Base-by-base conservation (phyloP, 2,888 invertebrate genomes). In the Axea sp. region DNA sequence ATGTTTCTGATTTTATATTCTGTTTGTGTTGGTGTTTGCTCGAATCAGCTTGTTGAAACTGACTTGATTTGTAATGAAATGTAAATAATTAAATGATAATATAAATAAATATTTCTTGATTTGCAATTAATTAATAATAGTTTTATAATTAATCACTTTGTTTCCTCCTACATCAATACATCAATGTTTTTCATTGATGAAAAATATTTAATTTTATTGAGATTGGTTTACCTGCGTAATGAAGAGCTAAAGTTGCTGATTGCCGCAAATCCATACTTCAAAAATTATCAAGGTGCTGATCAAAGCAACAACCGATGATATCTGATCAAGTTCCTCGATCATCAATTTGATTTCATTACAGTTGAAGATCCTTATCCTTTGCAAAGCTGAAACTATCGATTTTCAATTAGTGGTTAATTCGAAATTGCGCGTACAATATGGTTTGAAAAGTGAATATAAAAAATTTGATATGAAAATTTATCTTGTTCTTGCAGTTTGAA, bases 251-350 rank as follows among this genome's bases (percentile, higher is more conserved):
- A 33, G 12, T 26, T 30, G 28, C 26, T 30, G 53, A 55, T 43
- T 26, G 33, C n/a, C 35, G 22, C 8, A 15, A 45, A 45, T 47
- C 24, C 37, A 55, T 45, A 39, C 41, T 57, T 49, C 47, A 47
- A 37, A 39, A 39, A 67, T 57, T 57, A 57, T 57, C 65, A 41
- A 47, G 12, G 15, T 17, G 3, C 41, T 45, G 67, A 67, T 67
- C 67, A 67, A 67, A 67, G 59, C 68, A 68, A 60, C 68, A 45
- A 51, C 28, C 26, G 41, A 49, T 67, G 33, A 59, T 69, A 69
- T 60, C 53, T 30, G 60, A 60, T 69, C 57, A 67, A 47, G 57
- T 47, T 33, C 17, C 45, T 24, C 9, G 45, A 69, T 69, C 53
- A 60, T 60, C 37, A 60, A 69, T 69, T 69, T 60, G 43, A 60